phyloP scores from a whole-genome alignment of 2,888 invertebrate species.

The Rapana venosa region DNA sequence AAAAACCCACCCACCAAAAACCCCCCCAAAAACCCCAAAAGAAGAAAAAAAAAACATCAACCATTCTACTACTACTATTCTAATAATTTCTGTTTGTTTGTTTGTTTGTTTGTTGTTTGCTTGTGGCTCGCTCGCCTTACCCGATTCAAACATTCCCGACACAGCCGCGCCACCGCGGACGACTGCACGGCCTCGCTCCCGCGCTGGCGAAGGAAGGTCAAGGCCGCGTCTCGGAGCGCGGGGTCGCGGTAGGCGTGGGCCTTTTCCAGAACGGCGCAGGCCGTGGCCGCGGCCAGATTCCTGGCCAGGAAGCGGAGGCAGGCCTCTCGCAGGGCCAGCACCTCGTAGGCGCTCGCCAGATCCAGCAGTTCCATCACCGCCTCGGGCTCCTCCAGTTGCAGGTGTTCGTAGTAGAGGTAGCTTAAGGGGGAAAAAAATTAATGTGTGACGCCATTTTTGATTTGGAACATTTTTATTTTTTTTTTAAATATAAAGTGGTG shows the following conservation, averaged over 20 bases:
- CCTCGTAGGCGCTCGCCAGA: slow-evolving; percentile 12
- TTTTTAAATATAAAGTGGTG: neutral
- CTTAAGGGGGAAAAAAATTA: neutral
- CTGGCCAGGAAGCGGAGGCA: slow-evolving; percentile 25
- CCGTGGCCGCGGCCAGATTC: slow-evolving; percentile 9
- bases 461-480: neutral
- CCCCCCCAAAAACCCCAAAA: no score
- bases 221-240: slow-evolving; percentile 21
- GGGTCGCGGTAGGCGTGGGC: slow-evolving; percentile 12
- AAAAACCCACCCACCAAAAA: no score
- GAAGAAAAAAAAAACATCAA: no score
- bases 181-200: slow-evolving; percentile 41
- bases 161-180: slow-evolving; percentile 16
- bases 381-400: neutral
- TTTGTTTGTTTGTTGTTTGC: no score
- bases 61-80: no score
- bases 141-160: slow-evolving; percentile 44
- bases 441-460: neutral
- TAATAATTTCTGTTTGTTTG: no score
- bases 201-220: slow-evolving; percentile 37
- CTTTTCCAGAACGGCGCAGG: slow-evolving; percentile 22
- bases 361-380: neutral
- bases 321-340: neutral
- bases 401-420: slow-evolving; percentile 34
- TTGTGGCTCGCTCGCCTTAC: no score